Base-by-base conservation (phyloP, 1,140 invertebrate genomes). In the Aphis craccivora region DNA sequence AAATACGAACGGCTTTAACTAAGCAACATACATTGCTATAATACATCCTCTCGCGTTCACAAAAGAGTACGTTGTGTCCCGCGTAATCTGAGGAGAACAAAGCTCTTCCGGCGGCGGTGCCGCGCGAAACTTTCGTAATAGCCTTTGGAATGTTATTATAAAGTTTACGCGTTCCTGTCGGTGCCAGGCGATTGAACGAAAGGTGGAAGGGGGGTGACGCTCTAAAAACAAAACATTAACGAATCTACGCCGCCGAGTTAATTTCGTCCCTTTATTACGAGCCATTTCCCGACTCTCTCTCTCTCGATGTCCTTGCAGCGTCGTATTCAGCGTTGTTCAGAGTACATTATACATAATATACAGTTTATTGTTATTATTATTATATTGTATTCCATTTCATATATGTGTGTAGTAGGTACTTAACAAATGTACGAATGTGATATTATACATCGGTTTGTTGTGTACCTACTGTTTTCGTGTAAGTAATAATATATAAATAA, bases 111-210 rank as follows among this genome's bases (percentile, higher is more conserved):
- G 91, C 81, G 45, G 25, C 14, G 23, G 40, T n/a, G 45, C 60
- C 5, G 20, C 40, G 51, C 87, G 88, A 90, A 90, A 90, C 89
- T 90, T 67, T 90, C 40, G 89, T 93, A 84, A 93, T 86, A 83
- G 91, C 81, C 81, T 92, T 92, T 53, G 51, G 81, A 93, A 93
- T 93, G 81, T 93, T 93, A 93, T 93, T 93, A 92, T 92, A 92
- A 93, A 93, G 91, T 93, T 93, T 93, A 37, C 67, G 3, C 67
- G 43, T 37, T n/a, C 67, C 91, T 25, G 22, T 8, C 53, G 37
- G 20, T 37, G 35, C n/a, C 5, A 22, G 87, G 30, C 87, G 87
- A 87, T 43, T 45, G 45, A 60, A 11, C 53, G 53, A 23, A 40
- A 4, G 8, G 14, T 9, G 37, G 14, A 20, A 20, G 83, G 43